Evolutionary conservation across 2,113 vertebrate genomes (phyloP).

Genomic region (Nymphicus hollandicus): DNA sequence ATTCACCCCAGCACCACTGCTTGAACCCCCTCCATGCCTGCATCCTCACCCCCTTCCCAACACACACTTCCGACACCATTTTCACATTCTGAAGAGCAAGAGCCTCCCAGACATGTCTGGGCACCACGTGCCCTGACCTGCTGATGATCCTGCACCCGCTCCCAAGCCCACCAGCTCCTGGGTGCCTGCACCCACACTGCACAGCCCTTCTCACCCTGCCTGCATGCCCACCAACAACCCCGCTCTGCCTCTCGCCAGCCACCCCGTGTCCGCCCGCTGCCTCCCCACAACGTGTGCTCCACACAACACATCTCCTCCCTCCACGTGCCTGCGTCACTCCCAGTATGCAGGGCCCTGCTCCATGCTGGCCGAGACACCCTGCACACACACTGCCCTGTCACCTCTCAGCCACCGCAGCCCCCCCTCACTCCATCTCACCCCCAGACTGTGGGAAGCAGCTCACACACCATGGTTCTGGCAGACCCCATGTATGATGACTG

Average conservation of each 20-base stretch:
- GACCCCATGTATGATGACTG: not conserved
- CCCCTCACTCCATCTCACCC: fast-evolving
- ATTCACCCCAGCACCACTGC: too few relatives aligned
- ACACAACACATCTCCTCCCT: not conserved
- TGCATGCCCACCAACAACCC: too few relatives aligned
- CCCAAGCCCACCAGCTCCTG: not conserved
- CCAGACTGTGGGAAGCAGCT: not conserved
- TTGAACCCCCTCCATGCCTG: not conserved
- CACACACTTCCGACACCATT: not conserved
- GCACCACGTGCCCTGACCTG: fast-evolving
- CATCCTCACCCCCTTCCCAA: not conserved
- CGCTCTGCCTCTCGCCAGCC: too few relatives aligned
- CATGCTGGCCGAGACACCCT: not conserved
- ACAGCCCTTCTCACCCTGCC: not conserved
- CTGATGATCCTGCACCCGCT: not conserved
- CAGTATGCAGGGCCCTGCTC: not conserved
- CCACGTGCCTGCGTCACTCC: not conserved
- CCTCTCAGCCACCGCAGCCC: not conserved
- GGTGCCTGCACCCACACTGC: too few relatives aligned
- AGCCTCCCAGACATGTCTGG: not conserved
- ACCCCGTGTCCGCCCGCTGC: not conserved
- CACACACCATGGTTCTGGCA: not conserved
- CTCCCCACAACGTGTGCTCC: not conserved
- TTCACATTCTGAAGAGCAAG: not conserved
- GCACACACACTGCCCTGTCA: not conserved